phyloP scores from a whole-genome alignment of 2,113 vertebrate species.

The Nannospalax galili region DNA sequence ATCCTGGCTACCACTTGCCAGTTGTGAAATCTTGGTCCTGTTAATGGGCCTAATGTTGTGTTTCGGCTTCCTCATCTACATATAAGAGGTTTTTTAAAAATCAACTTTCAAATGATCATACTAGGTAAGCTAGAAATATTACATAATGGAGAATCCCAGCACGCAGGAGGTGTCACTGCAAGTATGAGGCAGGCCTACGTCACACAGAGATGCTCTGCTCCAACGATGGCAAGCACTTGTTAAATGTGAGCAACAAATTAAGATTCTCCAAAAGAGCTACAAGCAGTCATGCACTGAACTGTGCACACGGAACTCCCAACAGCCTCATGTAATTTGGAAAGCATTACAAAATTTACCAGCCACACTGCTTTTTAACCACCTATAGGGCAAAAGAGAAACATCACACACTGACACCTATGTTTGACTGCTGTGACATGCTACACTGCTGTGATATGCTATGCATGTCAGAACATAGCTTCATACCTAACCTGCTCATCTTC shows the following conservation, averaged over 20 bases:
- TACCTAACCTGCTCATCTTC: neutral
- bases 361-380: neutral
- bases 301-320: neutral
- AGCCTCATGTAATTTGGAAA: neutral
- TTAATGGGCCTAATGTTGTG: neutral
- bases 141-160: neutral
- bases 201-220: neutral
- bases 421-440: neutral
- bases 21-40: neutral
- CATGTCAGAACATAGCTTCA: neutral
- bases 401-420: neutral
- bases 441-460: rapidly evolving
- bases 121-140: neutral
- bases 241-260: neutral
- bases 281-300: neutral
- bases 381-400: neutral
- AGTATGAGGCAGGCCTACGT: neutral
- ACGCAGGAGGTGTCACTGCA: no score
- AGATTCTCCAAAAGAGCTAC: neutral
- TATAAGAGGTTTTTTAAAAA: neutral
- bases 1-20: neutral
- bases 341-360: neutral
- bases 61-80: neutral
- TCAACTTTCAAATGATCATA: neutral
- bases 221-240: neutral